Conservation (phyloP, 2,888 invertebrate species). For the Drosophila silvestris region DNA sequence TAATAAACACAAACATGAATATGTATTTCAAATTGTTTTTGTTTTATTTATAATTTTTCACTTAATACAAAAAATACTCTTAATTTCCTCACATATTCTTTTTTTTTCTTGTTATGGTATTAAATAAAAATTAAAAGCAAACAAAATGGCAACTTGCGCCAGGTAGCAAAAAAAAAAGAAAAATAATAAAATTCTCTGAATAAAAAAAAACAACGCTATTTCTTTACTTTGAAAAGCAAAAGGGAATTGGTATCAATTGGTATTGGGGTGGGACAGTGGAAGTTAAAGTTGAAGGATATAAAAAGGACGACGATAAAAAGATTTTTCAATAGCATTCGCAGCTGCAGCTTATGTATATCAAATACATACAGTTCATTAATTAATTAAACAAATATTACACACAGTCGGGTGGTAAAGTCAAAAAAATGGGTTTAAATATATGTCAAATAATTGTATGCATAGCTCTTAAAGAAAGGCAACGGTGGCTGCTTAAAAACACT, state of each 20-base stretch:
- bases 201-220: conserved; percentile 19
- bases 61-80: conserved; percentile 80
- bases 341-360: conserved; percentile 55
- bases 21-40: conserved; percentile 44
- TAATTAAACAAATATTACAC: conserved; percentile 39
- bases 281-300: neutral
- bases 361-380: conserved; percentile 57
- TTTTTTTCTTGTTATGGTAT: conserved; percentile 60
- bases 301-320: conserved; percentile 3
- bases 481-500: conserved; percentile 71
- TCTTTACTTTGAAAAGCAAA: conserved; percentile 21
- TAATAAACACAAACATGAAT: neutral
- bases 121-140: conserved; percentile 71
- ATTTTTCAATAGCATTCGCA: conserved; percentile 26
- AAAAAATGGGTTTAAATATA: conserved; percentile 39
- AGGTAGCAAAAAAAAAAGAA: conserved; percentile 46
- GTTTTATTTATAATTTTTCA: conserved; percentile 71
- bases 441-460: conserved; percentile 45
- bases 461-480: conserved; percentile 70
- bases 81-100: conserved; percentile 61
- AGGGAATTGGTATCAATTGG: conserved; percentile 1
- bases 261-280: neutral
- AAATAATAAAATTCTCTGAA: conserved; percentile 26
- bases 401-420: conserved; percentile 37
- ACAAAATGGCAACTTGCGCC: conserved; percentile 74